These are phyloP conservation scores for Umimayanthus chanpuru DNA, from an alignment of 92 coral and sea anemone species.

Conservation along the genomic window DNA sequence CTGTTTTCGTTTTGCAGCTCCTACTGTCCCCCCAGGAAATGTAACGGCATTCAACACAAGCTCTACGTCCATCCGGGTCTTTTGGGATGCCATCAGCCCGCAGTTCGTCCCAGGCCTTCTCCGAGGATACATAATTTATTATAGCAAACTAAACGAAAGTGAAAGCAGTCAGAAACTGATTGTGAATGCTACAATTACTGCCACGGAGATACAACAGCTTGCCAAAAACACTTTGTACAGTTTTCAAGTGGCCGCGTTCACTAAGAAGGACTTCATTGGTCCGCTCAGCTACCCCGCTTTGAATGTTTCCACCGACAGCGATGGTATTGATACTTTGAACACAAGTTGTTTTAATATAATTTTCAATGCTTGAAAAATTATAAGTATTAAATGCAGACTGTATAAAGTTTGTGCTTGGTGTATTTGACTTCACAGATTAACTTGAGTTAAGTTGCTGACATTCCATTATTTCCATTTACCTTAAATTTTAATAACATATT, in stretches of 20 bases:
- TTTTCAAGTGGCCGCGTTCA: constrained; percentile 67
- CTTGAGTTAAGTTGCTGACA: too few relatives aligned
- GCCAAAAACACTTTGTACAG: constrained; percentile 73
- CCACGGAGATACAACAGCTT: constrained; percentile 44
- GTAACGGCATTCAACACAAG: constrained; percentile 65
- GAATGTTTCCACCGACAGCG: not conserved
- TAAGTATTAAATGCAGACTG: too few relatives aligned
- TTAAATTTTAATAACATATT: too few relatives aligned
- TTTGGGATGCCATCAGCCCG: constrained; percentile 68
- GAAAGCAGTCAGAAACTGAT: constrained; percentile 30
- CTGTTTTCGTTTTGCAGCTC: constrained; percentile 49
- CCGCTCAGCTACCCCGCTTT: constrained; percentile 1
- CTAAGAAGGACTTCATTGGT: constrained; percentile 54
- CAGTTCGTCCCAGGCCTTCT: constrained; percentile 54
- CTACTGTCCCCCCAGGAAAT: constrained; percentile 67
- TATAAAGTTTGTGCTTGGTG: too few relatives aligned
- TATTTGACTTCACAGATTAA: too few relatives aligned
- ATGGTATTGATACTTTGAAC: not conserved
- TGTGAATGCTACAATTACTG: constrained; percentile 47
- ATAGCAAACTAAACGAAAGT: constrained; percentile 56
- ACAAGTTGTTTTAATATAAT: not conserved
- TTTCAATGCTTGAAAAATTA: too few relatives aligned
- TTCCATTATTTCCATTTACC: too few relatives aligned
- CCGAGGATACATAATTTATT: constrained; percentile 72
- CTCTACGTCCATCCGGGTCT: constrained; percentile 71